Percentiles rank a stretch among this genome's conserved stretches.
phyloP scores from a whole-genome alignment of 2,113 vertebrate species.

The Mirza zaza region DNA sequence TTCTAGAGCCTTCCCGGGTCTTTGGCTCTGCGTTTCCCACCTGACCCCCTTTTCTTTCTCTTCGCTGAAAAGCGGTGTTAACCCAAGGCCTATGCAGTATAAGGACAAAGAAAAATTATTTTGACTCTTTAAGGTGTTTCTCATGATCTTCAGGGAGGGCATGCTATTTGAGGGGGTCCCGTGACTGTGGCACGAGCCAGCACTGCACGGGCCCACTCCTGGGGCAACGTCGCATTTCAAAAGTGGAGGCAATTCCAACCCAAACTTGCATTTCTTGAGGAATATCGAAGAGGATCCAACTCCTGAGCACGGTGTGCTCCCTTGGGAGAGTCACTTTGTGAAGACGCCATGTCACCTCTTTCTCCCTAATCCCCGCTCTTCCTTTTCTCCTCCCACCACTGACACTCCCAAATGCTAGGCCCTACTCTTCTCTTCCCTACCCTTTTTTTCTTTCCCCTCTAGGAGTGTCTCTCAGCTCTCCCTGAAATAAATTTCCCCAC shows the following conservation, averaged over 20 bases:
- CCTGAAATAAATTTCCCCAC: not conserved
- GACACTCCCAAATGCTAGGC: not conserved
- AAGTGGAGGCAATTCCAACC: not conserved
- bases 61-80: too few species aligned
- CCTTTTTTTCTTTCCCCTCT: not conserved
- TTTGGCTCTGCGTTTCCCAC: too few species aligned
- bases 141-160: not conserved
- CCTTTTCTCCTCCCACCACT: not conserved
- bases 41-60: too few species aligned
- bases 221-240: not conserved
- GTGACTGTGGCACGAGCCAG: not conserved
- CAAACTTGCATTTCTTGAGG: not conserved
- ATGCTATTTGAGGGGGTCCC: not conserved
- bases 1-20: too few species aligned
- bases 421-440: not conserved
- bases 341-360: not conserved
- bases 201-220: not conserved
- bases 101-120: not conserved
- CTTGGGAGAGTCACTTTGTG: not conserved
- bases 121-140: not conserved
- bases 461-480: not conserved
- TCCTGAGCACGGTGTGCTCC: not conserved
- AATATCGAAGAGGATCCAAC: not conserved
- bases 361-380: not conserved
- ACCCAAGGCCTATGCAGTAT: not conserved